phyloP scores from a whole-genome alignment of 2,888 invertebrate species.

The Plusia festucae region DNA sequence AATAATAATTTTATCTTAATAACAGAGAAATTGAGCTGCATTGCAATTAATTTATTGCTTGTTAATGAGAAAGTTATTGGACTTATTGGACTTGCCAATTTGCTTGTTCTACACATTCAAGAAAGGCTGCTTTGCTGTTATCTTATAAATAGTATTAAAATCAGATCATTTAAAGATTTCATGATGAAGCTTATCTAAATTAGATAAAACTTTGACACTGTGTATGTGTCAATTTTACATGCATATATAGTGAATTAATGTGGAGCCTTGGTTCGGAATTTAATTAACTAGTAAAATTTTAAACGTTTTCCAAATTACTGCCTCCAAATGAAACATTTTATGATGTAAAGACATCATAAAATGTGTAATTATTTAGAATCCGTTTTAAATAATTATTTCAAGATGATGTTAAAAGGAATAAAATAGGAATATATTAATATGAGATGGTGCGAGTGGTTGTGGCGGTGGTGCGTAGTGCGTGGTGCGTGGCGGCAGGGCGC shows the following conservation, averaged over 20 bases:
- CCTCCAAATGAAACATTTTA: not conserved
- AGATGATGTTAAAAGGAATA: not conserved
- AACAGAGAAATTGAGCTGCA: not conserved
- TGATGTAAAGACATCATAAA: not conserved
- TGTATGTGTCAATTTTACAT: conserved; percentile 25
- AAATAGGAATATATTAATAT: not conserved
- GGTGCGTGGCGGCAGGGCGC: conserved; percentile 68
- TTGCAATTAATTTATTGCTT: not conserved
- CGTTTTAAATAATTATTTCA: not conserved
- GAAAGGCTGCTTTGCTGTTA: conserved; percentile 8
- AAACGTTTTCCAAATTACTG: not conserved
- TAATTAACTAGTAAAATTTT: not conserved
- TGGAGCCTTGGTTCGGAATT: not conserved
- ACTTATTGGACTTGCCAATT: conserved; percentile 12
- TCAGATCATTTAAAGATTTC: conserved; percentile 7
- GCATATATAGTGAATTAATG: conserved; percentile 32
- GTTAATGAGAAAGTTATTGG: conserved; percentile 2
- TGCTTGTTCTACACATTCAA: conserved; percentile 8
- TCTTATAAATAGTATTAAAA: conserved; percentile 27
- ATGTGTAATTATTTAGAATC: not conserved
- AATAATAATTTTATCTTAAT: no score
- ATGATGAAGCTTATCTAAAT: conserved; percentile 35
- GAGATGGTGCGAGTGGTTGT: conserved; percentile 30
- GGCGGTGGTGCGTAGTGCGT: conserved; percentile 11
- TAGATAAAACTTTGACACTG: conserved; percentile 18